Base-by-base conservation (phyloP, 2,888 invertebrate species). In the Sminthurinus aureus region DNA sequence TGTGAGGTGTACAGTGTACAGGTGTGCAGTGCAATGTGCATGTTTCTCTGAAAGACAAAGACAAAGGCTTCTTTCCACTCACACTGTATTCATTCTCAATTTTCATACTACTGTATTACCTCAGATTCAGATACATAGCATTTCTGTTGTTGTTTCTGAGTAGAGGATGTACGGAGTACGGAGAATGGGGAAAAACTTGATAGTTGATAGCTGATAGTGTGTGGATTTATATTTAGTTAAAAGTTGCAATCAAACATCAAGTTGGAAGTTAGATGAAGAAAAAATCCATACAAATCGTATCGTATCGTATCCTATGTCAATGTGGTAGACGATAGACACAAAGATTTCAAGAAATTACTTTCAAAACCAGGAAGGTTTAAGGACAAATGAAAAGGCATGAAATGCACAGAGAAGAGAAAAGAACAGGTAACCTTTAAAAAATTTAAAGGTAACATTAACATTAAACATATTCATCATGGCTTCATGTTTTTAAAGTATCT, bases 331-430 rank as follows among this genome's bases (percentile, higher is more conserved):
- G 9, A 9, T 6, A 58, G 2, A 58, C 58, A 58, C 18, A 15
- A 15, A 58, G 18, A 58, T 58, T 11, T 58, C 18, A 58, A 2
- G 58, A 58, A 58, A 58, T 58, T 58, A 58, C 58, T 58, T 58
- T 58, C 58, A 58, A 58, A 58, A 58, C 58, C 58, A 58, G 58
- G 58, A 58, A 58, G 58, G 58, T 58, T 58, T 58, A 58, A 58
- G 58, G 58, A 58, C 58, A 58, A 58, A 38, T 38, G 38, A 38
- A 38, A 38, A 58, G 58, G 58, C 58, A 58, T 58, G 58, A 58
- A 58, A 58, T 58, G 38, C 38, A 38, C 38, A 38, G 3, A 38
- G 38, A 38, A 38, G 6, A 38, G 38, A 38, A 38, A 38, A 38
- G 38, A 38, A 58, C 18, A 58, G 18, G 58, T 58, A 58, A 58